phyloP scores from a whole-genome alignment of 2,888 invertebrate genomes.

The Ormia ochracea region DNA sequence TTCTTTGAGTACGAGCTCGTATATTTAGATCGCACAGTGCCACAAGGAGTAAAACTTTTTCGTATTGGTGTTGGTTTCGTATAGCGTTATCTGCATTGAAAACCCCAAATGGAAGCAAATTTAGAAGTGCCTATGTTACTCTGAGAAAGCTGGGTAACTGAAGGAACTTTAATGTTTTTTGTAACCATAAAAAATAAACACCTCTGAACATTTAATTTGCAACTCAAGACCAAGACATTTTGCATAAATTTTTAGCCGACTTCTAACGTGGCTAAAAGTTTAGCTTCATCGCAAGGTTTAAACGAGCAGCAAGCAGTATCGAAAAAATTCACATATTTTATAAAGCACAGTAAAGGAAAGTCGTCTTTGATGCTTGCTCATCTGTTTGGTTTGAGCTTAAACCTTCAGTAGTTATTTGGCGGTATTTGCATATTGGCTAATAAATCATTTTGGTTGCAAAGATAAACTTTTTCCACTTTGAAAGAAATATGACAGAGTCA shows the following conservation, averaged over 20 bases:
- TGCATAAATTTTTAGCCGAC: neutral
- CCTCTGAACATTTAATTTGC: neutral
- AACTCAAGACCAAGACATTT: neutral
- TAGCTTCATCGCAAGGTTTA: conserved; percentile 31
- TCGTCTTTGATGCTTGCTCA: conserved; percentile 36
- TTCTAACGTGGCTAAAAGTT: conserved; percentile 22
- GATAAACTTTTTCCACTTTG: neutral
- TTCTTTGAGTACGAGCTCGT: no score
- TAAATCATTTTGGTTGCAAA: conserved; percentile 41
- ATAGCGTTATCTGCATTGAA: no score
- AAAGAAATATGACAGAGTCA: neutral
- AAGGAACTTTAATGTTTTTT: neutral
- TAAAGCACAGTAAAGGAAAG: conserved; percentile 9
- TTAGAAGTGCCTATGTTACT: no score
- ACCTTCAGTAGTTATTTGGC: conserved; percentile 26
- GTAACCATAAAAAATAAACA: neutral
- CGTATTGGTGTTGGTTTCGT: no score
- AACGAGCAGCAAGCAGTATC: neutral
- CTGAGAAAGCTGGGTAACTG: no score
- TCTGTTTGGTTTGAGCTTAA: conserved; percentile 2
- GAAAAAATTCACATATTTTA: neutral
- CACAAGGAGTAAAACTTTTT: no score
- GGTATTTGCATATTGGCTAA: conserved; percentile 9
- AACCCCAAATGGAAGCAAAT: no score
- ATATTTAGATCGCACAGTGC: no score